These are phyloP conservation scores for Protonibea diacanthus DNA, from an alignment of 2,797 vertebrate genomes.

Conservation along the genomic window DNA sequence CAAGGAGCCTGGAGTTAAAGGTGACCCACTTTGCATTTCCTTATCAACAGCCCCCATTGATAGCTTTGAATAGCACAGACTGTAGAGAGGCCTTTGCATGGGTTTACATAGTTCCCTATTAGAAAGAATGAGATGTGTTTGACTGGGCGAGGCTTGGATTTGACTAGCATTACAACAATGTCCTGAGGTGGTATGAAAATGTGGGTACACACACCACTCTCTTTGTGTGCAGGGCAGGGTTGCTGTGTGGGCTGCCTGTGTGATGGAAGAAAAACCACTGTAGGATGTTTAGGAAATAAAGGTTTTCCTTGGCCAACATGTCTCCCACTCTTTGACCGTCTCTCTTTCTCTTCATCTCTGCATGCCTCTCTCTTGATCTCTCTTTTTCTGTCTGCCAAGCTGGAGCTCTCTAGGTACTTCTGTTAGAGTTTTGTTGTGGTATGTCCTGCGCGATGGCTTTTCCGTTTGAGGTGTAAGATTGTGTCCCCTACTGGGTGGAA, in stretches of 20 bases:
- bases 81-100: constrained; percentile 84
- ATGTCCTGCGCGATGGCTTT: constrained; percentile 29
- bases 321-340: constrained; percentile 24
- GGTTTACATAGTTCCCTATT: constrained; percentile 80
- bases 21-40: constrained; percentile 86
- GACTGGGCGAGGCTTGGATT: constrained; percentile 75
- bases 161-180: constrained; percentile 79
- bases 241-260: constrained; percentile 64
- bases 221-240: constrained; percentile 58
- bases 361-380: constrained; percentile 4
- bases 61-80: constrained; percentile 82
- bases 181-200: constrained; percentile 77
- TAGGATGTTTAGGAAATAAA: constrained; percentile 63
- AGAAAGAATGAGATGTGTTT: constrained; percentile 77
- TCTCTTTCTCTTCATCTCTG: background rate
- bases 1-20: constrained; percentile 83
- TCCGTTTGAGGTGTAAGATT: constrained; percentile 30
- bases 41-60: constrained; percentile 82
- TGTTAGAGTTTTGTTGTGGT: constrained; percentile 37
- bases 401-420: constrained; percentile 16
- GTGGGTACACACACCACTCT: constrained; percentile 45
- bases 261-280: constrained; percentile 62
- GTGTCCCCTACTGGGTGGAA: constrained; percentile 47
- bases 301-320: constrained; percentile 51
- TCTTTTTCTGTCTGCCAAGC: constrained; percentile 3